Evolutionary conservation across 2,888 invertebrate species (phyloP).

Genomic region (Lepetodrilus schrolli): DNA sequence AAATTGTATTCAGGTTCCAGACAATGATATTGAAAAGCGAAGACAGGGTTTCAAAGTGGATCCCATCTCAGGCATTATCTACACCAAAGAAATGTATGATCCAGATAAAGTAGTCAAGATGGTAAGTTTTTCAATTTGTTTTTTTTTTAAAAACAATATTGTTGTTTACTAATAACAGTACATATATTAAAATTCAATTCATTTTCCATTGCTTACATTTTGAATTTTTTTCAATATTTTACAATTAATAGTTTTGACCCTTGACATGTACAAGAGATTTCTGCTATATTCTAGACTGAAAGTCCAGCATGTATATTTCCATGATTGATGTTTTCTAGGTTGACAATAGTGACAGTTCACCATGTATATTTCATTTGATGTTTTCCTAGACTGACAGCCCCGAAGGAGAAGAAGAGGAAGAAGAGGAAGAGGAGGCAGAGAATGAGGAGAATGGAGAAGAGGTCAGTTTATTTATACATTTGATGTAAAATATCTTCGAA

Average conservation of each 20-base stretch:
- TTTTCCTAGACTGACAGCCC: slow-evolving; percentile 40
- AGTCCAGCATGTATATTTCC: too few relatives aligned
- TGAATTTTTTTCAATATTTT: background rate
- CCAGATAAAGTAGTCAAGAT: slow-evolving; percentile 67
- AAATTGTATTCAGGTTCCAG: slow-evolving; percentile 73
- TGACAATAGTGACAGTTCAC: too few relatives aligned
- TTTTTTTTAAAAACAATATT: background rate
- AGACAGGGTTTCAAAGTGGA: slow-evolving; percentile 71
- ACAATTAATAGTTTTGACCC: too few relatives aligned
- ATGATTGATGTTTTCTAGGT: too few relatives aligned
- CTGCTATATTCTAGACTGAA: too few relatives aligned
- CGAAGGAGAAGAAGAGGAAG: slow-evolving; percentile 63
- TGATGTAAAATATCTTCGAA: too few relatives aligned
- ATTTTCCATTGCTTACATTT: background rate
- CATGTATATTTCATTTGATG: background rate
- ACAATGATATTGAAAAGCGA: slow-evolving; percentile 70
- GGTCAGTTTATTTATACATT: too few relatives aligned
- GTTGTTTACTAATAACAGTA: background rate
- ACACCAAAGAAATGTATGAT: slow-evolving; percentile 71
- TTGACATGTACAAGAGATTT: too few relatives aligned
- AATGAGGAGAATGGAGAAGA: slow-evolving; percentile 67
- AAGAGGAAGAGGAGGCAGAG: slow-evolving; percentile 67
- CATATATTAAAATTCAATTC: background rate
- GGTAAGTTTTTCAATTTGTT: slow-evolving; percentile 44
- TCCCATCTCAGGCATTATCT: slow-evolving; percentile 70